Conservation (phyloP, 2,888 invertebrate genomes). For the Diaphora mendica region DNA sequence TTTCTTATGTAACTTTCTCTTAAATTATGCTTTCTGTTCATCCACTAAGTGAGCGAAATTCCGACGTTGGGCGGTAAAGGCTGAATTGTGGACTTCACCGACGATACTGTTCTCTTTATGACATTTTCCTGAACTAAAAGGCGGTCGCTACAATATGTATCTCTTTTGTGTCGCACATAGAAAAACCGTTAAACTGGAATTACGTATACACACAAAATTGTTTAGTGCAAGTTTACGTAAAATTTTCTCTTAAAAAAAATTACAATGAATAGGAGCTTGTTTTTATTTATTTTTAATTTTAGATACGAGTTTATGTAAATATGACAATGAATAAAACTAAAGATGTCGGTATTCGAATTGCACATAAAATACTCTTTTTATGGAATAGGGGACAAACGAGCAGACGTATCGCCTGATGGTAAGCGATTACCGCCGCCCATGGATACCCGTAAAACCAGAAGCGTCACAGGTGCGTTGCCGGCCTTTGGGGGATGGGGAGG, state of each 20-base stretch:
- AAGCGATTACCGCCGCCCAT: too few relatives aligned
- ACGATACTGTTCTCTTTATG: slow-evolving; percentile 9
- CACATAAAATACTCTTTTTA: too few relatives aligned
- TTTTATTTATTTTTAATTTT: background rate
- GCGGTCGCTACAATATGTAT: slow-evolving; percentile 18
- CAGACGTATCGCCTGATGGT: too few relatives aligned
- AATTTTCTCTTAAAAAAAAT: background rate
- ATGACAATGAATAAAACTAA: background rate
- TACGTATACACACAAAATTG: slow-evolving; percentile 3
- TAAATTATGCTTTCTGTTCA: background rate
- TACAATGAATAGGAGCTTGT: background rate
- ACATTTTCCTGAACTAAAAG: slow-evolving; percentile 19
- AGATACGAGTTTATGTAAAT: background rate
- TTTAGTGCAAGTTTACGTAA: slow-evolving; percentile 9
- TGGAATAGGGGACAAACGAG: too few relatives aligned
- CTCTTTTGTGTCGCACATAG: slow-evolving; percentile 12
- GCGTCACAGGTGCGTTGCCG: too few relatives aligned
- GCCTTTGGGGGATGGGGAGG: too few relatives aligned
- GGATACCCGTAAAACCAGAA: too few relatives aligned
- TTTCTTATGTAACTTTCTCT: too few relatives aligned
- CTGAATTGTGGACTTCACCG: slow-evolving; percentile 17
- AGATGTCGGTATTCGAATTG: too few relatives aligned
- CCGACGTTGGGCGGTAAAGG: background rate
- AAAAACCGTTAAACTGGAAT: slow-evolving; percentile 4
- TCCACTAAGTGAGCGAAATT: background rate